phyloP scores from a whole-genome alignment of 2,797 vertebrate species.

The Cossypha heuglini region DNA sequence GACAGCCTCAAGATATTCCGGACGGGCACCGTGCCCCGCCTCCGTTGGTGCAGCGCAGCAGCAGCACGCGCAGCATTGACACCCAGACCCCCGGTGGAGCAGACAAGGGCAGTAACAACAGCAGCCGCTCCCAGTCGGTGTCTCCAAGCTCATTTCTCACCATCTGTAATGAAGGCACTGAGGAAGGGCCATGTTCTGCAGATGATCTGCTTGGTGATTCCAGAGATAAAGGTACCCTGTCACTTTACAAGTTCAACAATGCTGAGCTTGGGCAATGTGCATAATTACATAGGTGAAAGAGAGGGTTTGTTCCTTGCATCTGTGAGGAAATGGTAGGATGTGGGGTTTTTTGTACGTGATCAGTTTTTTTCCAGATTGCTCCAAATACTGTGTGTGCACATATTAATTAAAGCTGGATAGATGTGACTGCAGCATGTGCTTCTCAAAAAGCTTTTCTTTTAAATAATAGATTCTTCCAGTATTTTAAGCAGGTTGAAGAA shows the following conservation, averaged over 20 bases:
- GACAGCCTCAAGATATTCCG: conserved; percentile 94
- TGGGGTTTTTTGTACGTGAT: not conserved
- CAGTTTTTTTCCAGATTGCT: not conserved
- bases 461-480: not conserved
- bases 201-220: conserved; percentile 82
- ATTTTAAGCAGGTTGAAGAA: not conserved
- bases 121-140: conserved; percentile 94
- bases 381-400: not conserved
- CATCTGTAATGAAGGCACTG: conserved; percentile 86
- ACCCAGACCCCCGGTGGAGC: conserved; percentile 94
- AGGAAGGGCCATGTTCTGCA: conserved; percentile 86
- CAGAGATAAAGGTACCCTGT: conserved; percentile 87
- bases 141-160: conserved; percentile 92
- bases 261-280: rapidly evolving
- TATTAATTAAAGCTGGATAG: not conserved
- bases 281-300: rapidly evolving
- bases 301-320: not conserved
- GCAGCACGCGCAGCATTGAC: conserved; percentile 96
- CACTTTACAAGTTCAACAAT: rapidly evolving
- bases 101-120: conserved; percentile 91
- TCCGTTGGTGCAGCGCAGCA: conserved; percentile 86
- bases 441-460: not conserved
- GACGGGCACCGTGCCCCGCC: conserved; percentile 88
- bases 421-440: not conserved
- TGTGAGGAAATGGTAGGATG: not conserved